phyloP scores from a whole-genome alignment of 2,888 invertebrate genomes.

The Psylliodes chrysocephalus region DNA sequence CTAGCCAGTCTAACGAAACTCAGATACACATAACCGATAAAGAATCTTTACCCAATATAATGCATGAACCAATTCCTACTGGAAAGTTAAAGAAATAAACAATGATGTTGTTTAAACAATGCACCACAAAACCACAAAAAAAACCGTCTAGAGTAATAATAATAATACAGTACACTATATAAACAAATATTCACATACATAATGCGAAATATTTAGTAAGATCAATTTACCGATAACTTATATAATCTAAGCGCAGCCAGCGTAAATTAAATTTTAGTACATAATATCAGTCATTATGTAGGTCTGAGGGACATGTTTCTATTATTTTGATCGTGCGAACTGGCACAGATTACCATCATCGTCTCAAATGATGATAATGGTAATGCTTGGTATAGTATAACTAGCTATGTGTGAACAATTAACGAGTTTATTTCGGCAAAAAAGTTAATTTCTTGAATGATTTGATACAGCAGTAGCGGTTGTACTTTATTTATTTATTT shows the following conservation, averaged over 20 bases:
- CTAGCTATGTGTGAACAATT: conserved; percentile 1
- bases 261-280: conserved; percentile 2
- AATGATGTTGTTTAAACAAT: not conserved
- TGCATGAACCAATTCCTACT: not conserved
- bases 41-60: too few species aligned
- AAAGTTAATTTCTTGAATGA: too few species aligned
- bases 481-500: too few species aligned
- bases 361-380: conserved; percentile 3
- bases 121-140: not conserved
- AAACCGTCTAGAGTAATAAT: not conserved
- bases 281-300: conserved; percentile 2
- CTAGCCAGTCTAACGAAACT: too few species aligned
- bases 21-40: too few species aligned
- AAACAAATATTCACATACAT: conserved; percentile 5
- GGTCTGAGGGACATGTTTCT: conserved; percentile 19
- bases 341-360: conserved; percentile 25
- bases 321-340: conserved; percentile 34
- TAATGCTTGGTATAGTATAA: not conserved
- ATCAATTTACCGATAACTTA: conserved; percentile 24
- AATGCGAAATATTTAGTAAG: conserved; percentile 1
- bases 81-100: not conserved
- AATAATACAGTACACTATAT: not conserved
- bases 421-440: not conserved
- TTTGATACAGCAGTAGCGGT: too few species aligned
- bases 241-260: conserved; percentile 21